Base-by-base conservation (phyloP, 2,888 invertebrate genomes). In the Acanthococcus lagerstroemiae region DNA sequence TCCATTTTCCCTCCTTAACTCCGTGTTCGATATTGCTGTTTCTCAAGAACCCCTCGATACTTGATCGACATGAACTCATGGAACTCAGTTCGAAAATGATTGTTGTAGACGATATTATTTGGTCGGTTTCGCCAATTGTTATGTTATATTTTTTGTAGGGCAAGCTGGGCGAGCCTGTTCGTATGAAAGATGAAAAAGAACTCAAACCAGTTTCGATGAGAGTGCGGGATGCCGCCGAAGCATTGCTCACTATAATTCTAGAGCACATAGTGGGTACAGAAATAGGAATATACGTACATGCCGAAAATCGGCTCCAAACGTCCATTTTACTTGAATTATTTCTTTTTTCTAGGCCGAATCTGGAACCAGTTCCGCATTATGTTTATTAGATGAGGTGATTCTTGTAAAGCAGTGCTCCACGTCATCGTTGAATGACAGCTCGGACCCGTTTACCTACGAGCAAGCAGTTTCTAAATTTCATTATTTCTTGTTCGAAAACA, bases 141-240 rank as follows among this genome's bases (percentile, higher is more conserved):
- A 1, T 37, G 2, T n/a, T 27, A 44, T 48, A 21, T 61, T 4
- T 65, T 56, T 69, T 72, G n/a, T 71, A 80, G 80, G 79, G 79
- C 26, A 93, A 94, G 77, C 88, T 88, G 0, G 90, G 91, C 6
- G 95, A 95, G 73, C 84, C 87, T 12, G 84, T 92, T 0, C 90
- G 90, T 76, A 88, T 91, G 83, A 96, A 96, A 75, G 93, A 94
- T 71, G 93, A 95, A 71, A 97, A 97, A 75, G 92, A 94, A 77
- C 76, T 95, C 68, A 96, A 95, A 75, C 96, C 99, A 0, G 96
- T 94, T 0, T 97, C 97, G 0, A 91, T 95, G 88, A 81, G 99
- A 71, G 99, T 99, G 0, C 84, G 95, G 67, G 97, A 99, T 78
- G 95, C 97, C 0, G 99, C 97, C 0, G 97, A 99, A 77, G 90